Conservation (phyloP, 2,888 invertebrate genomes). For the Cantharis nigra region DNA sequence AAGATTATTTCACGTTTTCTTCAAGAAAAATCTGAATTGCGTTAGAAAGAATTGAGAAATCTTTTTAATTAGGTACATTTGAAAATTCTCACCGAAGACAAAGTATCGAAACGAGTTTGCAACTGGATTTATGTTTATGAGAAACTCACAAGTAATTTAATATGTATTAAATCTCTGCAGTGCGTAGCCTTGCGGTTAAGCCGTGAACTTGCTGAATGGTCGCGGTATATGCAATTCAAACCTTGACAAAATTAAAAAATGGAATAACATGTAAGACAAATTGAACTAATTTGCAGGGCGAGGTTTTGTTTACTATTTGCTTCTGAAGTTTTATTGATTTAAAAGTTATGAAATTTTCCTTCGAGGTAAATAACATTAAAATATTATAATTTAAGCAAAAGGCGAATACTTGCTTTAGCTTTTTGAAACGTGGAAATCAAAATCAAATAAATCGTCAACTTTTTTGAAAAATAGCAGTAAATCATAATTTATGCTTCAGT, state of each 20-base stretch:
- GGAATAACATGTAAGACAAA: not conserved
- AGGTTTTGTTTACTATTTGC: not conserved
- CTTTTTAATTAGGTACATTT: not conserved
- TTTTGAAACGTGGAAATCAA: not conserved
- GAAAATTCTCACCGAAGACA: not conserved
- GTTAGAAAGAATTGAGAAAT: not conserved
- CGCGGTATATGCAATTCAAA: not conserved
- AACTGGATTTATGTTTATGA: not conserved
- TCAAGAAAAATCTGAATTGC: not conserved
- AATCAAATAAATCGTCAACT: conserved; percentile 11
- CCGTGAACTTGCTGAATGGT: not conserved
- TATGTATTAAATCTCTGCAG: not conserved
- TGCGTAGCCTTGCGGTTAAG: not conserved
- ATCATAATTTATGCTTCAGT: conserved; percentile 19
- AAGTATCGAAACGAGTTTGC: not conserved
- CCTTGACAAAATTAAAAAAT: not conserved
- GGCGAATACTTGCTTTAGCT: not conserved
- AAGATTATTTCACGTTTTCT: not conserved
- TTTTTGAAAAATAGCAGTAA: conserved; percentile 7
- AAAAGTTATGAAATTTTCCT: not conserved
- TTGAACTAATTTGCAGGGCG: no score
- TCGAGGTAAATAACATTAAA: not conserved
- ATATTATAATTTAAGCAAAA: not conserved
- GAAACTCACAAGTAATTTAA: not conserved
- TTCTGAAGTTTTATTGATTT: not conserved